Base-by-base conservation (phyloP, 1,140 invertebrate species). In the Drosophila jambulina region DNA sequence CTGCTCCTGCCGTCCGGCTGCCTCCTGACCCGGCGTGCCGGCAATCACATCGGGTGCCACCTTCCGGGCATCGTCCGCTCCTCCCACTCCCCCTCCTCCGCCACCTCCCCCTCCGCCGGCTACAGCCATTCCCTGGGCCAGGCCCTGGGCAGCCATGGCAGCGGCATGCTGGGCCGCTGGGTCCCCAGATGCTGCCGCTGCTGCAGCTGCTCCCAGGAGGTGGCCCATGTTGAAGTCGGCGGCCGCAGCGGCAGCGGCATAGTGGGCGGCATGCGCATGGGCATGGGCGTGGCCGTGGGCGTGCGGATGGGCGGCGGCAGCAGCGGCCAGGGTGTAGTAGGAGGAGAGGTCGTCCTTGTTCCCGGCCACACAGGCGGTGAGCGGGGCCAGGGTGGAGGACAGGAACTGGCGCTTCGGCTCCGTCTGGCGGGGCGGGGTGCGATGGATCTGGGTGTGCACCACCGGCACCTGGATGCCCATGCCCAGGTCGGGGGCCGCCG, bases 31-130 rank as follows among this genome's bases (percentile, higher is more conserved):
- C 61, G 95, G 95, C 2, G 96, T 97, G 0, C 96, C 96, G 40
- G 95, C 96, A 13, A 97, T 95, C 8, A 97, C 95, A 85, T 97
- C 96, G 0, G 96, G 96, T 0, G 95, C 94, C 45, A 94, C 93
- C 77, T 94, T 94, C 21, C 93, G 93, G n/a, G 83, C 81, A 49
- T 94, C 93, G 13, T 84, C 87, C 0, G 36, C 56, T 4, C 19
- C 51, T 0, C 38, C 67, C 0, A 10, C 79, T 1, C n/a, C 65
- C 1, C 36, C 36, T 17, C 17, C 42, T 2, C 9, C 42, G 3
- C 27, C 27, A 12, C 32, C 32, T 2, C 36, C 54, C 0, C 43
- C 54, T 2, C 45, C 49, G 0, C 45, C 69, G 3, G 74, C 69
- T 3, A 67, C 10, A 2, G 74, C 60, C 54, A 82, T 40, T 25